Evolutionary conservation across 2,797 vertebrate genomes (phyloP).

Genomic region (Orestias chungarensis): DNA sequence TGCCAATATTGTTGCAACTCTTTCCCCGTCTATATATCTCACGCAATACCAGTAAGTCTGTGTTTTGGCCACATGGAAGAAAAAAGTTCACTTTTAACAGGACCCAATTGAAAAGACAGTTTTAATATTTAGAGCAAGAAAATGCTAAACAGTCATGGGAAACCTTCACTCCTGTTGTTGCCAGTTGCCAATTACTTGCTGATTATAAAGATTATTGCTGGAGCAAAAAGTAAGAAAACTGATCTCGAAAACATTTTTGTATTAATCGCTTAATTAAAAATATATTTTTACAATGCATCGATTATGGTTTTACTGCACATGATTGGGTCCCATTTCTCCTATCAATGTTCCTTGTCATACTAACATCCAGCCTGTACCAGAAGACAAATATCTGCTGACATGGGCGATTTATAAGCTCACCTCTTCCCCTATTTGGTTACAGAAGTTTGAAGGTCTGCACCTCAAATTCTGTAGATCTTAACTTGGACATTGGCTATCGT

Average conservation of each 20-base stretch:
- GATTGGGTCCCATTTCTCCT: not conserved
- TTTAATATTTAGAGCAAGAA: not conserved
- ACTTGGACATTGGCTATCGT: not conserved
- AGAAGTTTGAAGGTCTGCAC: not conserved
- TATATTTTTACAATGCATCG: not conserved
- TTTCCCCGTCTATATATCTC: too few relatives aligned
- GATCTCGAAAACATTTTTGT: too few relatives aligned
- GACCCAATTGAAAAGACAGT: not conserved
- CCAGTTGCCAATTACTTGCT: not conserved
- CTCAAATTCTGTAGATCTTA: not conserved
- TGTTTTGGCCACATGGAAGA: not conserved
- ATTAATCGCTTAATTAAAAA: too few relatives aligned
- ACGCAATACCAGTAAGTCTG: too few relatives aligned
- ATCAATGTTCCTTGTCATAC: not conserved
- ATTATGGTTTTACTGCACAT: not conserved
- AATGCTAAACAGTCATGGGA: not conserved
- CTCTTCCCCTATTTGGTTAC: not conserved
- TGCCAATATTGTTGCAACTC: too few relatives aligned
- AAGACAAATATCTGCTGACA: not conserved
- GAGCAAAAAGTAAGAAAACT: not conserved
- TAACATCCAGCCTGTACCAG: not conserved
- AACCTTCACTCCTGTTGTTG: not conserved
- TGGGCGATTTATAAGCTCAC: not conserved
- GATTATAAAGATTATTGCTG: not conserved
- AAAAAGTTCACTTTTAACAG: not conserved